Evolutionary conservation across 1,140 invertebrate species (phyloP), one percentile per base, ranked within the genome.

Genomic region (Fopius arisanus): DNA sequence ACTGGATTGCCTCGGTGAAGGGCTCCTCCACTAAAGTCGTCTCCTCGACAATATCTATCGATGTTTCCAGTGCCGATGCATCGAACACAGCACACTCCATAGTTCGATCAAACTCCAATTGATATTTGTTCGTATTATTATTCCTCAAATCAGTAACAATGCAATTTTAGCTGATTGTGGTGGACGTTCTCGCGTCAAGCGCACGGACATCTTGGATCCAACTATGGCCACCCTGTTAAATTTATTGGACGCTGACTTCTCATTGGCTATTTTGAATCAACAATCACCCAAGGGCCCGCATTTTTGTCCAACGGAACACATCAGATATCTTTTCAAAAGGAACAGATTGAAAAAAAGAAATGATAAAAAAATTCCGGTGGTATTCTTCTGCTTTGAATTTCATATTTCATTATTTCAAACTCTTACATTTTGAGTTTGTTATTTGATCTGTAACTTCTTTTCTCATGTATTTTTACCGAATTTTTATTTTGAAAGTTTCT

Each of bases 161-260:
- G 19, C 12, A 33, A 10, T 51, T 72, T 37, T 29, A 16, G 29
- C 29, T 14, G n/a, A 48, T 31, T 26, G 21, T 31, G 21, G 40
- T 67, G 29, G 29, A 62, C 37, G 21, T 28, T 31, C 9, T 66
- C 63, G 70, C 62, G 65, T 72, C 62, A 67, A 72, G 70, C 70
- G 23, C 43, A 48, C 70, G 26, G 62, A 72, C 70, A 72, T 72
- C 37, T 72, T 72, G 70, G 62, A 63, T 71, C 26, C 26, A 26
- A 59, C 54, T 59, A 59, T 59, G 54, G 54, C 54, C 54, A 59
- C 54, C 43, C 43, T 21, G 43, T 51, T 59, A 26, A 23, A 59
- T 26, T 59, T 12, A 26, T 12, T 26, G 21, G 21, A 59, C 54
- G 23, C 23, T 59, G 21, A 59, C 1, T 59, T 59, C 3, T 21